Evolutionary conservation across 2,888 invertebrate species (phyloP).

Genomic region (Athetis lepigone): DNA sequence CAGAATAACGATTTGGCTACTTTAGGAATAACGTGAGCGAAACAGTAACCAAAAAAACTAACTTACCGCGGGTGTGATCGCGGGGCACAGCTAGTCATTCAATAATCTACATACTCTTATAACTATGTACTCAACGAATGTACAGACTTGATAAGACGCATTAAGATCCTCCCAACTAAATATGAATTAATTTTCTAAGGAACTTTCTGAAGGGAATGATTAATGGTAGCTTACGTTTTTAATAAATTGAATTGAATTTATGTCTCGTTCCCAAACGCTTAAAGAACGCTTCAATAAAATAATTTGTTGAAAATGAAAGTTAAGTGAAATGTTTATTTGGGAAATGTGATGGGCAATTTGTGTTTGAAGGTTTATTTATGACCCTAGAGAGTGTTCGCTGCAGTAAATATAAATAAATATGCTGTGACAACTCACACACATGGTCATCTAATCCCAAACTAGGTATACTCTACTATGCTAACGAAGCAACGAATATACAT

Average conservation of each 20-base stretch:
- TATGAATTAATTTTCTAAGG: constrained; percentile 35
- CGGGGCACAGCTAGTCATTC: too few species aligned
- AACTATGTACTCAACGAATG: background rate
- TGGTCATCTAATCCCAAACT: too few species aligned
- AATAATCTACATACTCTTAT: background rate
- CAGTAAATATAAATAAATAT: too few species aligned
- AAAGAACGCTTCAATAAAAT: constrained; percentile 16
- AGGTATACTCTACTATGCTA: too few species aligned
- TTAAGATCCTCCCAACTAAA: constrained; percentile 11
- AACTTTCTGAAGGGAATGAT: constrained; percentile 45
- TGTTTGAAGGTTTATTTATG: constrained; percentile 9
- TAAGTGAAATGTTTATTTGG: constrained; percentile 31
- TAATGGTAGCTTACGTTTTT: constrained; percentile 33
- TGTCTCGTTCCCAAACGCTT: constrained; percentile 14
- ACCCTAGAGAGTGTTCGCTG: too few species aligned
- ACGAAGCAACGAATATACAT: too few species aligned
- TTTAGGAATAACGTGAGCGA: too few species aligned
- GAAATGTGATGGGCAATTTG: constrained; percentile 3
- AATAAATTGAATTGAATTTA: constrained; percentile 30
- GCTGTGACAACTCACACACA: too few species aligned
- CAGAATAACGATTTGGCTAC: too few species aligned
- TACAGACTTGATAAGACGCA: constrained; percentile 5
- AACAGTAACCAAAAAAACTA: too few species aligned
- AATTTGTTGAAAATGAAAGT: constrained; percentile 32
- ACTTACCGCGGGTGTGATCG: too few species aligned